phyloP scores from a whole-genome alignment of 2,888 invertebrate genomes.

The Malthinus flaveolus region DNA sequence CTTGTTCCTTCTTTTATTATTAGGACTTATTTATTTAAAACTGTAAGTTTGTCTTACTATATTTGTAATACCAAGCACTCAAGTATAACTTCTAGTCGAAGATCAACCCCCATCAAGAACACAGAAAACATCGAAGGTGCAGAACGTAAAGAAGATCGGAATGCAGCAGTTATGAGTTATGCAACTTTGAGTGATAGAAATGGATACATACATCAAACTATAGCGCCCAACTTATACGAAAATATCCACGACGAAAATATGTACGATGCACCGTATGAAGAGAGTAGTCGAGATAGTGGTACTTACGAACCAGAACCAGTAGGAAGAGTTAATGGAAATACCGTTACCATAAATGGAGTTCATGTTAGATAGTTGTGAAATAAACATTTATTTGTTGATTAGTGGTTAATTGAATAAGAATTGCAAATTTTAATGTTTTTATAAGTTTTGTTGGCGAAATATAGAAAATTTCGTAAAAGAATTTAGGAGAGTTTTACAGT shows the following conservation, averaged over 20 bases:
- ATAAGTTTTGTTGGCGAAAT: no score
- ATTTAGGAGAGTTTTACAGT: no score
- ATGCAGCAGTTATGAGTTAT: constrained; percentile 87
- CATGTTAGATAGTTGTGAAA: constrained; percentile 68
- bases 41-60: constrained; percentile 63
- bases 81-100: constrained; percentile 62
- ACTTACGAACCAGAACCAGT: constrained; percentile 70
- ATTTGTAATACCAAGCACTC: constrained; percentile 1
- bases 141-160: constrained; percentile 83
- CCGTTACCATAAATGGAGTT: constrained; percentile 87
- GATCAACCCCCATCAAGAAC: constrained; percentile 84
- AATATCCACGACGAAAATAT: constrained; percentile 70
- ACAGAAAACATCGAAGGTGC: constrained; percentile 87
- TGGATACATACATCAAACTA: constrained; percentile 44
- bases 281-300: constrained; percentile 62
- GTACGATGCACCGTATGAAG: constrained; percentile 77
- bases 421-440: no score
- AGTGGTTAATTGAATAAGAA: background rate
- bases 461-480: no score
- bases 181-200: constrained; percentile 77
- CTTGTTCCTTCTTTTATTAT: constrained; percentile 73
- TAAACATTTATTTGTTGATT: constrained; percentile 6
- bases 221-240: constrained; percentile 61
- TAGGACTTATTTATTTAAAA: constrained; percentile 80
- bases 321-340: constrained; percentile 57